Base-by-base conservation (phyloP, 2,113 vertebrate genomes). In the Recurvirostra avosetta region DNA sequence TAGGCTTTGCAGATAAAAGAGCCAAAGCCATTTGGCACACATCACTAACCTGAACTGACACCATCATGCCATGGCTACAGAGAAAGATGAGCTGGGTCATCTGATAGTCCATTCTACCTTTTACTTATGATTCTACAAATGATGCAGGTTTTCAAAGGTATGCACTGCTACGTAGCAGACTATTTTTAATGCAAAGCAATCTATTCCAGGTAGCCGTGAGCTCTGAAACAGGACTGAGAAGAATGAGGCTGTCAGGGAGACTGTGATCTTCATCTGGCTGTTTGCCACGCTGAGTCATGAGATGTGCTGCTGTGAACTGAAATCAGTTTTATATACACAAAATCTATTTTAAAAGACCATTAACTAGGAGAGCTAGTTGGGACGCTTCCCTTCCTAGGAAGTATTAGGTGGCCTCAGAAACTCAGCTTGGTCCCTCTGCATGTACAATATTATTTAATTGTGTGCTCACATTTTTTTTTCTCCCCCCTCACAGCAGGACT, bases 171-270 rank as follows among this genome's bases (percentile, higher is more conserved):
- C 50, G 65, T 1, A 80, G 50, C 14, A 75, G 47, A 47, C 34
- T 76, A 53, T 80, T 92, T 73, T 80, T 66, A 86, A 90, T 79
- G 59, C 55, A 77, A 32, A 90, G 29, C 32, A 77, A 19, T 79
- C 52, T 77, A 76, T 86, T 95, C 90, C 79, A 86, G 86, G 63
- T 86, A 74, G 38, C 75, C 38, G 8, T 47, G 63, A 71, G 29
- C n/a, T 95, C 94, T 95, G 86, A 93, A 96, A 88, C 83, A 80
- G 55, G 34, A 34, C 63, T 67, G 67, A 92, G 75, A 94, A 95
- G 90, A 95, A 86, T 88, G n/a, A 90, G 50, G 50, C 16, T 93
- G 75, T 74, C 88, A 90, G 50, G 12, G 47, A 90, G 72, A 86
- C 55, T 38, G 32, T 56, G 66, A 88, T 91, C 78, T 91, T 91